Evolutionary conservation across 2,888 invertebrate genomes (phyloP).

Genomic region (Xestia c-nigrum): DNA sequence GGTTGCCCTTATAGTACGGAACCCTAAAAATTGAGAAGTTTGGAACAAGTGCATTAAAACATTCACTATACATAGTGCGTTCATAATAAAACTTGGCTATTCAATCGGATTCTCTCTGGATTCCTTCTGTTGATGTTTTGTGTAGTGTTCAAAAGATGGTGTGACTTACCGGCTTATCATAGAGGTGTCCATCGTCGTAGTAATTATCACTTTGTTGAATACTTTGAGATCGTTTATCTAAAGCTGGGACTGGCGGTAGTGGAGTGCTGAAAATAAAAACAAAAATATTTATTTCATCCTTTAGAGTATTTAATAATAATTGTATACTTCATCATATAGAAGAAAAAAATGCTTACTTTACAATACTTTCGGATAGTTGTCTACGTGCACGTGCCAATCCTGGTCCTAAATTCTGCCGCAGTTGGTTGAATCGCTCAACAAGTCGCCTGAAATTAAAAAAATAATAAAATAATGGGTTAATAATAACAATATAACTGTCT

Average conservation of each 20-base stretch:
- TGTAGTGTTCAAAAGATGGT: neutral
- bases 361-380: constrained; percentile 95
- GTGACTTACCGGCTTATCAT: constrained; percentile 93
- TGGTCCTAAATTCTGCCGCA: constrained; percentile 94
- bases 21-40: neutral
- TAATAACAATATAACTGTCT: too few species aligned
- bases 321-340: neutral
- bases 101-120: neutral
- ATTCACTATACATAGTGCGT: neutral
- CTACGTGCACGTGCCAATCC: constrained; percentile 91
- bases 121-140: neutral
- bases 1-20: too few species aligned
- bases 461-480: too few species aligned
- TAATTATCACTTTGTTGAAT: constrained; percentile 88
- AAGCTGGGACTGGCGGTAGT: constrained; percentile 94
- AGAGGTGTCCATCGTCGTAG: constrained; percentile 92
- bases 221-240: constrained; percentile 92
- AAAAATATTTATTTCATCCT: neutral
- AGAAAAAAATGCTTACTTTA: constrained; percentile 89
- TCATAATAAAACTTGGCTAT: neutral
- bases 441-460: constrained; percentile 91
- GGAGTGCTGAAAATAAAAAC: constrained; percentile 91
- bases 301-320: neutral
- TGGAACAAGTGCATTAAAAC: neutral
- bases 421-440: constrained; percentile 96